phyloP scores from a whole-genome alignment of 2,113 vertebrate genomes.

The Oreochromis spilurus region DNA sequence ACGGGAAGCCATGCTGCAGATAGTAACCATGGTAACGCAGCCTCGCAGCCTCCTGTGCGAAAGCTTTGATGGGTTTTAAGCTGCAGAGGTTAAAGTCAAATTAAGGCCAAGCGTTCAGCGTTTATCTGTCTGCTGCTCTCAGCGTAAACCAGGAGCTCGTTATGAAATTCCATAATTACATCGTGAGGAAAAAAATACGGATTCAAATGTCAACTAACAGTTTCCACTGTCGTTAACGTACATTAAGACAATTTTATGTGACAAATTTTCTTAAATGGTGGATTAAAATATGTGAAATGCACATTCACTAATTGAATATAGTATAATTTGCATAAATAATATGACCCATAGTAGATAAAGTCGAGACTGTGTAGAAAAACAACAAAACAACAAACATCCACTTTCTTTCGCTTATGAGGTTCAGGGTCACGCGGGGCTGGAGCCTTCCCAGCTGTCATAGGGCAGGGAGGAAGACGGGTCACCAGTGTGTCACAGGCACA shows the following conservation, averaged over 20 bases:
- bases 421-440: not conserved
- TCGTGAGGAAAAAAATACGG: fast-evolving
- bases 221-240: fast-evolving
- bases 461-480: not conserved
- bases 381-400: not conserved
- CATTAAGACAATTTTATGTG: fast-evolving
- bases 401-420: not conserved
- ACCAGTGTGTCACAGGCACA: not conserved
- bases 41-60: not conserved
- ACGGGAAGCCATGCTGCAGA: not conserved
- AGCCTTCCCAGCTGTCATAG: not conserved
- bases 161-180: not conserved
- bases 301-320: not conserved
- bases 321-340: fast-evolving
- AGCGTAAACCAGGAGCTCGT: fast-evolving
- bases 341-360: not conserved
- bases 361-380: not conserved
- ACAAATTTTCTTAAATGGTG: not conserved
- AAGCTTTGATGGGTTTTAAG: conserved; percentile 20
- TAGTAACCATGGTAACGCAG: conserved; percentile 55
- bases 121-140: not conserved
- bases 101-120: not conserved
- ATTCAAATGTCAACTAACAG: not conserved
- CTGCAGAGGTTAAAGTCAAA: conserved; percentile 45
- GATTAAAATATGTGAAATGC: not conserved